A percentile compares a stretch with the other conserved stretches of the same genome.
These are phyloP conservation scores for Lagocephalus sceleratus DNA, from an alignment of 2,797 vertebrate species.

Conservation along the genomic window DNA sequence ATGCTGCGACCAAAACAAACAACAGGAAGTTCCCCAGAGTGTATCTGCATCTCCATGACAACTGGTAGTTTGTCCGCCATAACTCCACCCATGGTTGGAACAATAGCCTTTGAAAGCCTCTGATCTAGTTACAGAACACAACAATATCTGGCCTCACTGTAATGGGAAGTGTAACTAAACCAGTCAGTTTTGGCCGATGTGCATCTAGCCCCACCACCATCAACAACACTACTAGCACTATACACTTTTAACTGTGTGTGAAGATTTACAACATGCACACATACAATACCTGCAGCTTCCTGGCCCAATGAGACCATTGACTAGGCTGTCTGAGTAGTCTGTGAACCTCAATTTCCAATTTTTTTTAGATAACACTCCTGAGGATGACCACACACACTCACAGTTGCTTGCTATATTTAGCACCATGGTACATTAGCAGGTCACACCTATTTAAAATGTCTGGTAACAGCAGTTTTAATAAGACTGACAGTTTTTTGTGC, in stretches of 20 bases:
- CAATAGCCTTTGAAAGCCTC: slow-evolving; percentile 41
- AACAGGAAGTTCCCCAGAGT: slow-evolving; percentile 47
- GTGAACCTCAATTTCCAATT: too few species aligned
- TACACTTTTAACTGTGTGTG: too few species aligned
- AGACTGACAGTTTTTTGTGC: slow-evolving; percentile 21
- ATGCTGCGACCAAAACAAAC: slow-evolving; percentile 37
- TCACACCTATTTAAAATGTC: slow-evolving; percentile 58
- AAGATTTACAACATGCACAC: too few species aligned
- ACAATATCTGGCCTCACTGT: slow-evolving; percentile 28
- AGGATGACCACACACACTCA: slow-evolving; percentile 1
- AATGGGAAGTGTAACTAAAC: slow-evolving; percentile 3
- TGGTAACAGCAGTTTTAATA: slow-evolving; percentile 45
- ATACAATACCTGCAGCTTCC: too few species aligned
- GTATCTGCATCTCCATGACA: slow-evolving; percentile 35
- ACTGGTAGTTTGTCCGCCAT: slow-evolving; percentile 14
- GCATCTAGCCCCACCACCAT: too few species aligned
- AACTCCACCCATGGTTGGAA: slow-evolving; percentile 48
- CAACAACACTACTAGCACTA: too few species aligned
- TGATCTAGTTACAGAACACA: slow-evolving; percentile 33
- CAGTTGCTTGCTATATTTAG: slow-evolving; percentile 59
- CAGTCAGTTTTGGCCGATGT: too few species aligned
- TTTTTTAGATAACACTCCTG: slow-evolving; percentile 31
- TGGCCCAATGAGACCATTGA: too few species aligned
- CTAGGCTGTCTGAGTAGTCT: too few species aligned
- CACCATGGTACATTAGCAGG: slow-evolving; percentile 68